These are phyloP conservation scores for Charanyca ferruginea DNA, from an alignment of 2,888 invertebrate species.

Conservation along the genomic window DNA sequence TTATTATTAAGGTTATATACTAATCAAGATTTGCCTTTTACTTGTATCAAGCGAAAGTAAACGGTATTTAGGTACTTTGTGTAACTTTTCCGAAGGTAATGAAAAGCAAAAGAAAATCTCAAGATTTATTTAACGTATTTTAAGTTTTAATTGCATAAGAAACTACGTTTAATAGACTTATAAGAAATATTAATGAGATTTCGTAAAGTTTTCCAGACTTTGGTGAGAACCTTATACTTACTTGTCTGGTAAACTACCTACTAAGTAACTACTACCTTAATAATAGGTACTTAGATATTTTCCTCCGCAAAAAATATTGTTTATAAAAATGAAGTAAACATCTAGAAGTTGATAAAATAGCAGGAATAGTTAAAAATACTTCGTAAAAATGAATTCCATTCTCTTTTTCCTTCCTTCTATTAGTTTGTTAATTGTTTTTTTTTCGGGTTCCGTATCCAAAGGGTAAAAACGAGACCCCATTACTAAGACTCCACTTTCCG, in stretches of 20 bases:
- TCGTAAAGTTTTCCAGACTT: slow-evolving; percentile 28
- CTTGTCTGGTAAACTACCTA: background rate
- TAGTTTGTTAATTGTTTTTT: slow-evolving; percentile 1
- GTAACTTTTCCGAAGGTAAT: slow-evolving; percentile 27
- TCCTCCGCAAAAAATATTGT: too few relatives aligned
- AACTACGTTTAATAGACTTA: slow-evolving; percentile 38
- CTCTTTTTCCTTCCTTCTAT: slow-evolving; percentile 4
- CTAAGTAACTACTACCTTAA: background rate
- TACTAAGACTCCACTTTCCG: too few relatives aligned
- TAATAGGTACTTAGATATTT: too few relatives aligned
- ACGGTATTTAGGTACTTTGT: background rate
- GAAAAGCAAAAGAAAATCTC: slow-evolving; percentile 39
- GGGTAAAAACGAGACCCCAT: too few relatives aligned
- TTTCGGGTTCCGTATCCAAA: too few relatives aligned
- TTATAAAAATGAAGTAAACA: background rate
- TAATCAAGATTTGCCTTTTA: background rate
- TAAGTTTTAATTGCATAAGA: slow-evolving; percentile 48
- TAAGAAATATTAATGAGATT: slow-evolving; percentile 51
- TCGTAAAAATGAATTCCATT: background rate
- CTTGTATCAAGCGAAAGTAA: slow-evolving; percentile 4
- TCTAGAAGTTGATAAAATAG: background rate
- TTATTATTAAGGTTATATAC: background rate
- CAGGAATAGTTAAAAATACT: background rate
- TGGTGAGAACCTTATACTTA: background rate
- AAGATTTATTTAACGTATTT: slow-evolving; percentile 29